Evolutionary conservation across 2,797 vertebrate genomes (phyloP), one percentile per base, ranked within the genome.

Genomic region (Myiotriccus ornatus): DNA sequence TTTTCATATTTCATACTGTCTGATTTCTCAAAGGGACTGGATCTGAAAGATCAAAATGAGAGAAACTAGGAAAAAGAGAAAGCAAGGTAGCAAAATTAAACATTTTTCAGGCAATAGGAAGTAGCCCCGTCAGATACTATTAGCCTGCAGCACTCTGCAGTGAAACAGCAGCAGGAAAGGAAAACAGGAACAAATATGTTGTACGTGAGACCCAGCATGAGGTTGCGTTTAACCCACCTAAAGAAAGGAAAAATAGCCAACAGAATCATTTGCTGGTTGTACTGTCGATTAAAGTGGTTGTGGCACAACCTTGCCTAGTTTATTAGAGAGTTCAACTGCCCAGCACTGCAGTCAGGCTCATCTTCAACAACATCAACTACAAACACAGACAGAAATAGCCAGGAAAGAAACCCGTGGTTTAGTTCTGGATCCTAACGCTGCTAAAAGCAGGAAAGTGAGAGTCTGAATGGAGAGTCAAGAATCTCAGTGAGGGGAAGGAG

Each of bases 1-100:
- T 98, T 98, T 98, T 98, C 98, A 98, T 98, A 98, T 98, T 98
- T 98, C 97, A 97, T 97, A 97, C 93, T 39, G 92, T 92, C 97
- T 98, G 97, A 98, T 98, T 98, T 98, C 98, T 98, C 98, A 95
- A 92, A 98, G 97, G 98, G 94, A 93, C 84, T 87, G 83, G 87
- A 96, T 97, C 93, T 97, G 84, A 62, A 67, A 97, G 95, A 97
- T 98, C 96, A 97, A 97, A 97, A 97, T 91, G 88, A 94, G 80
- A 95, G 94, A 91, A 95, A 80, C 74, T 73, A 79, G 77, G 84
- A 78, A 90, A 93, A 92, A 87, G 73, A 91, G 65, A 93, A 75
- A 63, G 74, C 86, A 90, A 91, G 76, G 91, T 77, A 93, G 57
- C 81, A 91, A 90, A 81, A 90, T 92, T 84, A 93, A 96, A 96